Evolutionary conservation across 2,888 invertebrate species (phyloP).

Genomic region (Drosophila eohydei): DNA sequence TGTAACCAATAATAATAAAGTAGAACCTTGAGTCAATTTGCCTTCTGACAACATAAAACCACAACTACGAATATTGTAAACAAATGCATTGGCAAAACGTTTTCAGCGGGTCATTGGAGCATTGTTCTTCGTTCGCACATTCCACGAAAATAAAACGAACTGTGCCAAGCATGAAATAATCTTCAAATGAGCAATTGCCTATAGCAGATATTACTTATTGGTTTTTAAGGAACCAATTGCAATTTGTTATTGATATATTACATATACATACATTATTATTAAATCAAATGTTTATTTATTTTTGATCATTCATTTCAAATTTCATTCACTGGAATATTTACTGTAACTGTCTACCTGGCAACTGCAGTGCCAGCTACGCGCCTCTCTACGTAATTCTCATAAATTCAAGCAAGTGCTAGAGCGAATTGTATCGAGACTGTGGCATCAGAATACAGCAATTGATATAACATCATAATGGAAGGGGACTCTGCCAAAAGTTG

Average conservation of each 20-base stretch:
- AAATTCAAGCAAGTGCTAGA: not conserved
- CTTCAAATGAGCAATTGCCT: not conserved
- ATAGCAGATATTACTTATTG: not conserved
- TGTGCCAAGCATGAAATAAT: not conserved
- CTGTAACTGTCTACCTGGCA: not conserved
- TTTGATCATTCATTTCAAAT: not conserved
- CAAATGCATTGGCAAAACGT: not conserved
- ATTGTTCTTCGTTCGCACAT: not conserved
- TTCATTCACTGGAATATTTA: not conserved
- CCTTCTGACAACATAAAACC: slow-evolving; percentile 1
- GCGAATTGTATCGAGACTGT: no score
- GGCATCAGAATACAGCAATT: no score
- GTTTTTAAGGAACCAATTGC: not conserved
- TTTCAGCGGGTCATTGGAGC: not conserved
- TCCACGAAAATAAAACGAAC: slow-evolving; percentile 1
- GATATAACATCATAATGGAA: no score
- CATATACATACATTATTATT: not conserved
- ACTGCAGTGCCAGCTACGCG: not conserved
- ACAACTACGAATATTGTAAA: slow-evolving; percentile 3
- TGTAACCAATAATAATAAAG: slow-evolving; percentile 35
- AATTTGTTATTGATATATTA: not conserved
- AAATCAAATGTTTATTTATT: not conserved
- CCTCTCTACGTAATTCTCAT: not conserved
- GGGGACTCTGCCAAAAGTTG: no score
- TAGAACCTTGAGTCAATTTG: slow-evolving; percentile 8